These are phyloP conservation scores for Grallaria varia DNA, from an alignment of 2,113 vertebrate genomes.

Conservation along the genomic window DNA sequence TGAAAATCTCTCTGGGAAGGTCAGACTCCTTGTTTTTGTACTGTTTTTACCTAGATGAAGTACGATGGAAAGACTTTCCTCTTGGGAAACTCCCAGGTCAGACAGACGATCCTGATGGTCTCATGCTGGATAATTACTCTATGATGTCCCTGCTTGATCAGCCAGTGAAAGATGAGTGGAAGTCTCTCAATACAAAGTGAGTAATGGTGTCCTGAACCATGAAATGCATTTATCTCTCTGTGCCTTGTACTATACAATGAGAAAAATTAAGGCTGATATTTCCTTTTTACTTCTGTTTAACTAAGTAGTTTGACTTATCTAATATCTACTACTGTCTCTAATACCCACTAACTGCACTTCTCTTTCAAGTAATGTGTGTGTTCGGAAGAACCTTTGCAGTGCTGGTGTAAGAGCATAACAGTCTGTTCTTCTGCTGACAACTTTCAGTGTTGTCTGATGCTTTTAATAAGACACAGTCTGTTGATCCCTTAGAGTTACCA, in stretches of 20 bases:
- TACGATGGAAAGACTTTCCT: slow-evolving; percentile 85
- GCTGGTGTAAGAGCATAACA: not conserved
- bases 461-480: not conserved
- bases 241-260: not conserved
- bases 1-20: not conserved
- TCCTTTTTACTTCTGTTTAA: not conserved
- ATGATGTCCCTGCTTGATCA: slow-evolving; percentile 89
- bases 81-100: slow-evolving; percentile 90
- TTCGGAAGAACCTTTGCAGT: not conserved
- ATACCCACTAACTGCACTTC: not conserved
- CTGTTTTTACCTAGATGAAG: slow-evolving; percentile 71
- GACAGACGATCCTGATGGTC: slow-evolving; percentile 85
- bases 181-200: slow-evolving; percentile 35
- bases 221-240: not conserved
- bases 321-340: not conserved
- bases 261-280: not conserved
- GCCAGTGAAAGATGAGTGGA: slow-evolving; percentile 70
- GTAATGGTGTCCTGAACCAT: not conserved
- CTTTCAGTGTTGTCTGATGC: not conserved
- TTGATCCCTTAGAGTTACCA: not conserved
- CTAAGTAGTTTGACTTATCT: not conserved
- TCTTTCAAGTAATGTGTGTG: not conserved
- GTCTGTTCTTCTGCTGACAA: not conserved
- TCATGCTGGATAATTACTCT: slow-evolving; percentile 85
- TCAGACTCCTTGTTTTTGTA: not conserved